phyloP scores from a whole-genome alignment of 2,113 vertebrate species.

The Corythornis vintsioides region DNA sequence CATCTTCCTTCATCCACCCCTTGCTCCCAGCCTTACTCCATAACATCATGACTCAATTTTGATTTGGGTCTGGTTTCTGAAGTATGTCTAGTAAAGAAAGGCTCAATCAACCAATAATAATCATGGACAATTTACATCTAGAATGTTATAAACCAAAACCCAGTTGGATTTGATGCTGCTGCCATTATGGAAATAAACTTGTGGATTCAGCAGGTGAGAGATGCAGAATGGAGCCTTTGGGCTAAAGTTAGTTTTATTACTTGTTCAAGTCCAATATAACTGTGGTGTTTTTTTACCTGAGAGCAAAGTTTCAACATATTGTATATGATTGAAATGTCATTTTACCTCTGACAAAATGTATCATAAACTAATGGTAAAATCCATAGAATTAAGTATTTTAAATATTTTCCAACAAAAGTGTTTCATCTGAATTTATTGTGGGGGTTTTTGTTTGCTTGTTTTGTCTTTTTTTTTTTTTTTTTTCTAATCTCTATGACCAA shows the following conservation, averaged over 20 bases:
- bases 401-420: neutral
- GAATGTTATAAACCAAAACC: neutral
- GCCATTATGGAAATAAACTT: neutral
- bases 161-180: neutral
- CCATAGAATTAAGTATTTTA: neutral
- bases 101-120: neutral
- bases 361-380: neutral
- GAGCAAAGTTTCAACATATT: neutral
- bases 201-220: neutral
- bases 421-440: neutral
- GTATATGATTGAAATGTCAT: neutral
- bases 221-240: neutral
- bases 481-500: neutral
- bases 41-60: neutral
- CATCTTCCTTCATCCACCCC: fast-evolving
- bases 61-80: neutral
- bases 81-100: neutral
- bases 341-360: neutral
- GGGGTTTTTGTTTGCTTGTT: neutral
- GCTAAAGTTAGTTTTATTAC: neutral
- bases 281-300: neutral
- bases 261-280: neutral
- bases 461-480: too few species aligned
- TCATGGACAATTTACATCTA: neutral
- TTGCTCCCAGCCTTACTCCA: neutral